Conservation (phyloP, 2,113 vertebrate species). For the Tiliqua scincoides region DNA sequence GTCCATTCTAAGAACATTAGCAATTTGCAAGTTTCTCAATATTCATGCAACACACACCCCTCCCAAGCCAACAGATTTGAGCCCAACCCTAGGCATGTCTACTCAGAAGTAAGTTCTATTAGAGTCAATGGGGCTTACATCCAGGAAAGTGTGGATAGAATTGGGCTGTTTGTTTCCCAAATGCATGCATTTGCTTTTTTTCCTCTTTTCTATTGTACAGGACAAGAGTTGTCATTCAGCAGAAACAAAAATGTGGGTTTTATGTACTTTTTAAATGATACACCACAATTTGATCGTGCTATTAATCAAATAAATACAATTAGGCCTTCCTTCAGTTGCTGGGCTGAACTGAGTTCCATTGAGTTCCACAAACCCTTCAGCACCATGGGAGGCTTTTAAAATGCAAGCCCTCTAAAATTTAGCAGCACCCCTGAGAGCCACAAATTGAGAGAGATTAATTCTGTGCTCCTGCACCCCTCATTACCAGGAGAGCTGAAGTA, state of each 20-base stretch:
- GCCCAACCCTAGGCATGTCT: no score
- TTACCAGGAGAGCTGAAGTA: constrained; percentile 83
- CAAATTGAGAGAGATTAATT: constrained; percentile 89
- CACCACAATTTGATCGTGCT: constrained; percentile 48
- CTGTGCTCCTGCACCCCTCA: constrained; percentile 83
- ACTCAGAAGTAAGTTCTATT: no score
- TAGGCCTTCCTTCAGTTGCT: constrained; percentile 58
- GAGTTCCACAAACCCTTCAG: constrained; percentile 70
- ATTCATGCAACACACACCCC: not conserved
- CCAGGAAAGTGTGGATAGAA: no score
- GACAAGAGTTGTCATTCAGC: not conserved
- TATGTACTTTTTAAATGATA: constrained; percentile 49
- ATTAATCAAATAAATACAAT: constrained; percentile 70
- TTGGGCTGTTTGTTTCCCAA: constrained; percentile 18
- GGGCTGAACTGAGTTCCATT: constrained; percentile 57
- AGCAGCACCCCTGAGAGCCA: constrained; percentile 84
- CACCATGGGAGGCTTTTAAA: constrained; percentile 81
- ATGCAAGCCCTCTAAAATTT: constrained; percentile 83
- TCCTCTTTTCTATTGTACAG: not conserved
- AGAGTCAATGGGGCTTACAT: no score
- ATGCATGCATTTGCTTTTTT: not conserved
- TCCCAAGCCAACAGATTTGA: constrained; percentile 9
- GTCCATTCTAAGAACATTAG: constrained; percentile 1
- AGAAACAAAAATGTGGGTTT: constrained; percentile 42
- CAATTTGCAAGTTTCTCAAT: not conserved